These are phyloP conservation scores for Oryzaephilus surinamensis DNA, from an alignment of 1,140 invertebrate genomes.

Conservation along the genomic window DNA sequence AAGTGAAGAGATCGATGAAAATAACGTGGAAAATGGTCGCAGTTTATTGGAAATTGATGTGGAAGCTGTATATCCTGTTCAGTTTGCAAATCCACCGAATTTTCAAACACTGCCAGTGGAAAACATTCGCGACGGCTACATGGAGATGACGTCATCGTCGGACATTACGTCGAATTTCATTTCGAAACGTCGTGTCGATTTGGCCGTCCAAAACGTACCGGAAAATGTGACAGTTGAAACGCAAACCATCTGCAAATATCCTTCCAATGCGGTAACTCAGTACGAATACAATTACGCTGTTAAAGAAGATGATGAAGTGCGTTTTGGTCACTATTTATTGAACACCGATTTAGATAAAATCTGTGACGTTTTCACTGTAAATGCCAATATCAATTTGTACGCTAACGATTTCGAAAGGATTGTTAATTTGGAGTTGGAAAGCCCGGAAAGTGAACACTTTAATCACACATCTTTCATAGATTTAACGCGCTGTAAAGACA, in stretches of 20 bases:
- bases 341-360: slow-evolving; percentile 29
- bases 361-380: slow-evolving; percentile 41
- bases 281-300: slow-evolving; percentile 34
- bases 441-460: slow-evolving; percentile 35
- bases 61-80: slow-evolving; percentile 47
- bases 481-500: slow-evolving; percentile 45
- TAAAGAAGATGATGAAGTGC: slow-evolving; percentile 7
- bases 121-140: slow-evolving; percentile 52
- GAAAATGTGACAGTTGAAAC: slow-evolving; percentile 37
- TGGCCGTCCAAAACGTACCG: slow-evolving; percentile 41
- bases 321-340: slow-evolving; percentile 21
- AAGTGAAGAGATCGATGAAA: slow-evolving; percentile 47
- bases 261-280: slow-evolving; percentile 46
- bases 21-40: slow-evolving; percentile 40
- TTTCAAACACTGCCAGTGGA: slow-evolving; percentile 41
- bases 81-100: slow-evolving; percentile 36
- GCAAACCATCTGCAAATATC: slow-evolving; percentile 47
- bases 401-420: slow-evolving; percentile 45
- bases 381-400: slow-evolving; percentile 53
- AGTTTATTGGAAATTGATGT: slow-evolving; percentile 54
- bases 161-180: slow-evolving; percentile 46
- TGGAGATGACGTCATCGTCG: slow-evolving; percentile 47
- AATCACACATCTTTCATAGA: slow-evolving; percentile 53
- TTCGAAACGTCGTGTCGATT: slow-evolving; percentile 42
- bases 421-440: slow-evolving; percentile 1